Base-by-base conservation (phyloP, 2,113 vertebrate species). In the Himantopus leucocephalus region DNA sequence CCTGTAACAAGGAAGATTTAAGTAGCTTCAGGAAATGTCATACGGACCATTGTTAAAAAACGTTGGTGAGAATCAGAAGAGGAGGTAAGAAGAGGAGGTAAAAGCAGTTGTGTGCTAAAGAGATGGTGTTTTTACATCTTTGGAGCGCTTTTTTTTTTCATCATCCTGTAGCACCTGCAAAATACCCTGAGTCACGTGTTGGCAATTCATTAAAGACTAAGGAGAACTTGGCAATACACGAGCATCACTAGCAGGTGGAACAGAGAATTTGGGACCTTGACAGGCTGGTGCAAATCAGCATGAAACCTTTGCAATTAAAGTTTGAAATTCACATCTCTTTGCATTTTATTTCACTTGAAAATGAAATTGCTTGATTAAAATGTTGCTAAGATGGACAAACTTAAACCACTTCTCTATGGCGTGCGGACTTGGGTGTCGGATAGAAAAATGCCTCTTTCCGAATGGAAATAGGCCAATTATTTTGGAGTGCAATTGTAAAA, bases 171-270 rank as follows among this genome's bases (percentile, higher is more conserved):
- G 45, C 12, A 85, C 11, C 32, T 92, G 26, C 45, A 72, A 75
- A 92, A 88, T 45, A 45, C 12, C 15, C 8, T 0, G 0, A 66
- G 45, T n/a, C 34, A 74, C 64, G 19, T 1, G 1, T 0, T 53
- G 53, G 41, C 8, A 72, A 32, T 48, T 75, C 58, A 43, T 39
- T 63, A 67, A 66, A 83, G 37, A 37, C 45, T 58, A 63, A 71
- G 53, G 23, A 67, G 37, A 75, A 72, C 14, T 26, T 55, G 35
- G 48, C 14, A 29, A 56, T 41, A 34, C 27, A 39, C 30, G 8
- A 32, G 9, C 47, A 67, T 56, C 19, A 5, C 16, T 29, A 43
- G 52, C 20, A 71, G 52, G 37, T 63, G 21, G 37, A 86, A 63
- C 14, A 60, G 41, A 79, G 32, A n/a, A 50, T 47, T 1, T 59